Evolutionary conservation across 1,140 invertebrate genomes (phyloP), one percentile per base, ranked within the genome.

Genomic region (Triops longicaudatus): DNA sequence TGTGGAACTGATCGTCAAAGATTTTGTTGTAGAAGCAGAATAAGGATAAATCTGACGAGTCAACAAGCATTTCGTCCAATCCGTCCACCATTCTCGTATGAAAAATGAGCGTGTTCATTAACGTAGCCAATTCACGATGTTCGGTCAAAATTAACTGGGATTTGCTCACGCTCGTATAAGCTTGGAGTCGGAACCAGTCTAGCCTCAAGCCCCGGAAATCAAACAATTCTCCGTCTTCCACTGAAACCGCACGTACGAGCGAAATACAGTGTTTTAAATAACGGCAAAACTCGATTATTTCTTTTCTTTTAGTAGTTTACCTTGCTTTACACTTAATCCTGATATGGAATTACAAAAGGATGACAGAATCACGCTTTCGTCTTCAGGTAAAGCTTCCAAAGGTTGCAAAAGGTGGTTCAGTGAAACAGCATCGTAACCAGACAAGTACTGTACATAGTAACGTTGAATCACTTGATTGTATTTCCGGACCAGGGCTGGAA

Each of bases 71-170:
- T 84, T 99, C 96, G 85, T 99, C 97, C n/a, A 99, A 86, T 85
- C 95, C 95, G 83, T 99, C 98, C 14, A 99, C 96, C 90, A 99
- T 96, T 85, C 97, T 97, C 0, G 97, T 96, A 83, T 99, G 98
- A 83, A 98, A 99, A 50, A 95, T 89, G 82, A 98, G 91, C 12
- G 94, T 97, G 83, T 99, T 98, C 84, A 99, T 90, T 77, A 98
- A 91, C 72, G 91, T 91, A 14, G 95, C 94, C 12, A 99, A 83
- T 80, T 95, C 92, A 81, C 90, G 88, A 81, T 98, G 91, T 81
- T 97, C 94, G n/a, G 89, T 88, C 3, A 99, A 87, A 82, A 89
- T 89, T 78, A 99, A 87, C 71, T 89, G 89, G 26, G 93, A 90
- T 84, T 95, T 96, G 72, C 87, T 87, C 41, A 95, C 90, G 78